Evolutionary conservation across 2,888 invertebrate genomes (phyloP), one percentile per base, ranked within the genome.

Genomic region (Himalopsyche anomala): DNA sequence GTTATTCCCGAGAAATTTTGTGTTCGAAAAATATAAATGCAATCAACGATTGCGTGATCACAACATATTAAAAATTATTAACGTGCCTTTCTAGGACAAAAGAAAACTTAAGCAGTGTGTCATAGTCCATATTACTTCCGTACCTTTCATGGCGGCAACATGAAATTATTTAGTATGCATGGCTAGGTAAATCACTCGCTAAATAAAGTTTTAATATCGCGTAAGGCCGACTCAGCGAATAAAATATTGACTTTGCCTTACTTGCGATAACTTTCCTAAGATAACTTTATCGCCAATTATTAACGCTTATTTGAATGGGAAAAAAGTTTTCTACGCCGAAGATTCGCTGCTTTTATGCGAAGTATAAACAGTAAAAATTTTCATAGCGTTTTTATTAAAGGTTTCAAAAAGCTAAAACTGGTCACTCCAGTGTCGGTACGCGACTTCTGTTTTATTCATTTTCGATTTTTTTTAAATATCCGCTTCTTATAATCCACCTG

Each of bases 301-400:
- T 28, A 74, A 74, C 74, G 74, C 74, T 8, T 74, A 74, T 74
- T 74, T 74, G 74, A 74, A 74, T 74, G 74, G 74, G 74, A 38
- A 74, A 74, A 74, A 74, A 74, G 74, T 74, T 74, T 74, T 36
- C 38, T 36, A 38, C 36, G 36, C 36, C 15, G 74, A 36, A 74
- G 38, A 74, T 74, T 36, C 36, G 38, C 36, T 36, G 74, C 74
- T 36, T 74, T 74, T 28, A 51, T 74, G 74, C 74, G 12, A 74
- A 74, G 74, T 38, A 74, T 74, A 74, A 74, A 74, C 74, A 74
- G 74, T 74, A 74, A 74, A 74, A 69, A 38, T 1, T 38, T 74
- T 74, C 74, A 74, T 74, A 74, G 74, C 74, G 74, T 74, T 74
- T 74, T 74, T 74, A 74, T 74, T 74, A 74, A 74, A 74, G 74